Conservation (phyloP, 1,140 invertebrate genomes). For the Pachypsylla venusta region DNA sequence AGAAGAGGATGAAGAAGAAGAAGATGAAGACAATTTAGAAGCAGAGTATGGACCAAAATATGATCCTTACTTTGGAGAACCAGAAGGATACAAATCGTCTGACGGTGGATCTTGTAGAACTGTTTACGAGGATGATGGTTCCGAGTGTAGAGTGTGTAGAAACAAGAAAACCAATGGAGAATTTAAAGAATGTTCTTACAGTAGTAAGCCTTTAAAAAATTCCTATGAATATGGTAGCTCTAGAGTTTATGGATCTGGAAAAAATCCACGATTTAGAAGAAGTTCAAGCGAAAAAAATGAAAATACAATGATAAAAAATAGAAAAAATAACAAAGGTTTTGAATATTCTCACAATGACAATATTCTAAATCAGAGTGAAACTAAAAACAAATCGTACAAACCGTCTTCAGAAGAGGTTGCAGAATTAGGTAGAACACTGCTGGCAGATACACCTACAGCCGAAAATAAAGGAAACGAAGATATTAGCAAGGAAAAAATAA, state of each 20-base stretch:
- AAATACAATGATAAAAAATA: constrained; percentile 14
- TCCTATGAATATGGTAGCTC: constrained; percentile 43
- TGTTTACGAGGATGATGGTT: constrained; percentile 28
- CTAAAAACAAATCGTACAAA: too few relatives aligned
- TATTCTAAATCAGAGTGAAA: too few relatives aligned
- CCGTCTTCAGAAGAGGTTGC: too few relatives aligned
- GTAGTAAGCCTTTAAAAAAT: constrained; percentile 47
- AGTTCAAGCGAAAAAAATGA: constrained; percentile 6
- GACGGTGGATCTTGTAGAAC: constrained; percentile 14
- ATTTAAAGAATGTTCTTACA: constrained; percentile 53
- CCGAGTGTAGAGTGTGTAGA: constrained; percentile 46
- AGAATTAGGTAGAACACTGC: too few relatives aligned
- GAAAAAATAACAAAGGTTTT: constrained; percentile 12
- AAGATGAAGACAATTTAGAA: constrained; percentile 24
- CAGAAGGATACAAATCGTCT: constrained; percentile 19
- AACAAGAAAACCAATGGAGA: constrained; percentile 49
- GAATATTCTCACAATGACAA: constrained; percentile 5
- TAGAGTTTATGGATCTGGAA: constrained; percentile 29
- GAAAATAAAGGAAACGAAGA: too few relatives aligned
- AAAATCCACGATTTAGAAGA: constrained; percentile 13
- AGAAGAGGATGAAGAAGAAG: constrained; percentile 20
- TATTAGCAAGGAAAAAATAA: too few relatives aligned
- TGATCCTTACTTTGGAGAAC: constrained; percentile 17
- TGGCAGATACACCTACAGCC: too few relatives aligned
- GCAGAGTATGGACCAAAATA: constrained; percentile 13